phyloP scores from a whole-genome alignment of 2,888 invertebrate genomes.

The Leucania comma region DNA sequence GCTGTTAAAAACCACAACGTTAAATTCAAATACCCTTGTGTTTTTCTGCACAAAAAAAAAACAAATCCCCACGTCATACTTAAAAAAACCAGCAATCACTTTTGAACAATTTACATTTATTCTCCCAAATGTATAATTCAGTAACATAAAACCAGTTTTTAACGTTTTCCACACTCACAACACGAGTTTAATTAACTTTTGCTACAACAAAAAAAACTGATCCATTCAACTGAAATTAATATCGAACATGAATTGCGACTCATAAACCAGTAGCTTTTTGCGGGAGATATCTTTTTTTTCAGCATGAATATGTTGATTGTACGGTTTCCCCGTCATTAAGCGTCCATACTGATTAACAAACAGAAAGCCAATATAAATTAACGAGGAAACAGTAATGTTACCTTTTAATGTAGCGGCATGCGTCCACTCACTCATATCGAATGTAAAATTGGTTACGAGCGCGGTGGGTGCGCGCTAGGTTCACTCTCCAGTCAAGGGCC shows the following conservation, averaged over 20 bases:
- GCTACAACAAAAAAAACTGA: slow-evolving; percentile 25
- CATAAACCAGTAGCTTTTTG: slow-evolving; percentile 24
- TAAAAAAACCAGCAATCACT: not conserved
- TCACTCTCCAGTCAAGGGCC: slow-evolving; percentile 65
- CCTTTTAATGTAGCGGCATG: slow-evolving; percentile 53
- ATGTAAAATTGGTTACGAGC: slow-evolving; percentile 67
- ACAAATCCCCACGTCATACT: not conserved
- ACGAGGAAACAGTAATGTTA: slow-evolving; percentile 53
- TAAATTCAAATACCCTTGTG: not conserved
- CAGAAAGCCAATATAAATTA: slow-evolving; percentile 57
- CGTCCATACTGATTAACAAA: slow-evolving; percentile 46
- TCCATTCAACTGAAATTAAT: slow-evolving; percentile 43
- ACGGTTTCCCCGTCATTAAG: slow-evolving; percentile 31
- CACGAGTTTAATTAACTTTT: slow-evolving; percentile 37
- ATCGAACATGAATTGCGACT: slow-evolving; percentile 36
- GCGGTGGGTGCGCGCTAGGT: slow-evolving; percentile 21
- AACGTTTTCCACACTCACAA: slow-evolving; percentile 15
- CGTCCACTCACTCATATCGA: slow-evolving; percentile 54
- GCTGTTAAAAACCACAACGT: not conserved
- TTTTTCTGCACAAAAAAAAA: not conserved
- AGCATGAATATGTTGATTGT: not conserved
- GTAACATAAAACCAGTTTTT: slow-evolving; percentile 30
- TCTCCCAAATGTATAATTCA: slow-evolving; percentile 23
- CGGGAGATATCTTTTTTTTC: slow-evolving; percentile 8
- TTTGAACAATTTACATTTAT: slow-evolving; percentile 6